These are phyloP conservation scores for Drosophila pseudotakahashii DNA, from an alignment of 2,888 invertebrate species.

Conservation along the genomic window DNA sequence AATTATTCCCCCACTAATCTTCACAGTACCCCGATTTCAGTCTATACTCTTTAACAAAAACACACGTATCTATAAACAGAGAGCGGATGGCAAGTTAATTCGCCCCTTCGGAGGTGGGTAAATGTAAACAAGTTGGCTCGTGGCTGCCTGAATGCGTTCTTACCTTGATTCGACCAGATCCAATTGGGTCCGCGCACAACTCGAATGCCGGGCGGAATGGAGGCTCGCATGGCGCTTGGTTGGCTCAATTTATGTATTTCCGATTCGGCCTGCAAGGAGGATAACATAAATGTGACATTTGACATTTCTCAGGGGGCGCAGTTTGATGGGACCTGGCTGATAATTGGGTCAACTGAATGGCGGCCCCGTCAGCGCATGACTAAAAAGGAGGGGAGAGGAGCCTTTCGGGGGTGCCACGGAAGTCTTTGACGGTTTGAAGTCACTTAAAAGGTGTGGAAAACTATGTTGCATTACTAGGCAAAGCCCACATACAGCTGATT, in stretches of 20 bases:
- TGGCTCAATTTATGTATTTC: constrained; percentile 20
- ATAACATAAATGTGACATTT: constrained; percentile 26
- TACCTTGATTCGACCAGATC: constrained; percentile 92
- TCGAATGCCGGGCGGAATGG: constrained; percentile 88
- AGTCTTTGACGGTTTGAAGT: background rate
- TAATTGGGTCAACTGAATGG: constrained; percentile 53
- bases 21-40: constrained; percentile 10
- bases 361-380: constrained; percentile 69
- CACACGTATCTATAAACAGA: constrained; percentile 55
- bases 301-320: constrained; percentile 41
- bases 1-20: constrained; percentile 4
- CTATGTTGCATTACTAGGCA: background rate
- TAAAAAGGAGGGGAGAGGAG: constrained; percentile 49
- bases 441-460: background rate
- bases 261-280: constrained; percentile 36
- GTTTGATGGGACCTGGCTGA: constrained; percentile 45
- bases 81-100: constrained; percentile 60
- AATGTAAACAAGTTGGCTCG: constrained; percentile 23
- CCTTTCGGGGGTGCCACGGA: background rate
- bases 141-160: constrained; percentile 38
- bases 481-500: background rate
- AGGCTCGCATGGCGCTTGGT: constrained; percentile 72
- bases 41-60: constrained; percentile 6
- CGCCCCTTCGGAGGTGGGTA: constrained; percentile 16
- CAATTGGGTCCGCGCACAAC: constrained; percentile 93